These are phyloP conservation scores for Menidia menidia DNA, from an alignment of 2,797 vertebrate species.

Conservation along the genomic window DNA sequence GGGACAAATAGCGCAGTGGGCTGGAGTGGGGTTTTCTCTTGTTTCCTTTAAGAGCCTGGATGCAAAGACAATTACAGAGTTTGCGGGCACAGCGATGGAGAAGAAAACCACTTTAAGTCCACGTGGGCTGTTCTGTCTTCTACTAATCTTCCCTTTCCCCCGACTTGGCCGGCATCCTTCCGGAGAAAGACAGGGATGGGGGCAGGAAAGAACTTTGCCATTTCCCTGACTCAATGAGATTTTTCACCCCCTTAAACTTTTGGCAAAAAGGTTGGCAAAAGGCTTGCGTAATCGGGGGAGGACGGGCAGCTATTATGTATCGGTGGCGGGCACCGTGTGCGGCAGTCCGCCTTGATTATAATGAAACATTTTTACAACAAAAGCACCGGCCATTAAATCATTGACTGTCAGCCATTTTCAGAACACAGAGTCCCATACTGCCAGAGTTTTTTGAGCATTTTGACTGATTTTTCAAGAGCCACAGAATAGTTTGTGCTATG, in stretches of 20 bases:
- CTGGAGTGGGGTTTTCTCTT: slow-evolving; percentile 55
- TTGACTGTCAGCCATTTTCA: too few relatives aligned
- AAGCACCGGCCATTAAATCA: background rate
- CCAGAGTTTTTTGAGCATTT: too few relatives aligned
- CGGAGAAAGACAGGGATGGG: slow-evolving; percentile 24
- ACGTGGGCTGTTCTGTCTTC: slow-evolving; percentile 69
- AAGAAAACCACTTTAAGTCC: slow-evolving; percentile 71
- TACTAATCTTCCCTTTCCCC: slow-evolving; percentile 59
- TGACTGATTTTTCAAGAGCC: too few relatives aligned
- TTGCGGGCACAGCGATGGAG: slow-evolving; percentile 59
- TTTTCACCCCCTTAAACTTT: background rate
- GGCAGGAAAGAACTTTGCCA: slow-evolving; percentile 21
- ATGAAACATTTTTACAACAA: slow-evolving; percentile 19
- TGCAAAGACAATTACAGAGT: slow-evolving; percentile 74
- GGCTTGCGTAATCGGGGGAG: slow-evolving; percentile 16
- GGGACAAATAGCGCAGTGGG: slow-evolving; percentile 56
- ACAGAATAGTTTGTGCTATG: too few relatives aligned
- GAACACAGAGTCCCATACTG: too few relatives aligned
- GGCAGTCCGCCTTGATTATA: slow-evolving; percentile 28
- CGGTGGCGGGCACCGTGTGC: background rate
- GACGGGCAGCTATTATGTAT: slow-evolving; percentile 24
- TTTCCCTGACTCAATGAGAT: slow-evolving; percentile 36
- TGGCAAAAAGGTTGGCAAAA: slow-evolving; percentile 12
- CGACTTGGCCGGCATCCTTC: slow-evolving; percentile 61
- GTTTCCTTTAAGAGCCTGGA: slow-evolving; percentile 58